These are phyloP conservation scores for Vanessa tameamea DNA, from an alignment of 1,140 invertebrate genomes.

Conservation along the genomic window DNA sequence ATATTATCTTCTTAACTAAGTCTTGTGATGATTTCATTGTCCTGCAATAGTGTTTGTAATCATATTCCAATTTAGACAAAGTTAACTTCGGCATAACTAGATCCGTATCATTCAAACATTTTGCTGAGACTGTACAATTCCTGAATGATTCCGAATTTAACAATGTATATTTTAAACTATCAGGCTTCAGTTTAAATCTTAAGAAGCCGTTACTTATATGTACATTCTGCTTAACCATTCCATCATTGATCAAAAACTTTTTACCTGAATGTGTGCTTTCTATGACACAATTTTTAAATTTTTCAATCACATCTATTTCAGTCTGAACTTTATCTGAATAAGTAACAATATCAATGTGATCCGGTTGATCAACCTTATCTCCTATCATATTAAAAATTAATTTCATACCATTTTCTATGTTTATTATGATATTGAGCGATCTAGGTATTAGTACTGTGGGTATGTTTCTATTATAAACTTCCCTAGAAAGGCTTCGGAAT, in stretches of 20 bases:
- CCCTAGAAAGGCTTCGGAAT: slow-evolving; percentile 65
- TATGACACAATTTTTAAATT: slow-evolving; percentile 83
- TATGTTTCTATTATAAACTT: slow-evolving; percentile 71
- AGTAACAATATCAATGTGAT: slow-evolving; percentile 82
- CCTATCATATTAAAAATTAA: slow-evolving; percentile 70
- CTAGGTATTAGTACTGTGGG: slow-evolving; percentile 73
- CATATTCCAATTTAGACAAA: slow-evolving; percentile 60
- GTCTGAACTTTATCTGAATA: slow-evolving; percentile 65
- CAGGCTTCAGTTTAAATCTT: slow-evolving; percentile 81
- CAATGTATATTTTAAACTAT: slow-evolving; percentile 81
- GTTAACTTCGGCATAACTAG: slow-evolving; percentile 51
- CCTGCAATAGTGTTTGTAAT: slow-evolving; percentile 68
- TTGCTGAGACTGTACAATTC: slow-evolving; percentile 80
- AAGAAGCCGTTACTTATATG: slow-evolving; percentile 73
- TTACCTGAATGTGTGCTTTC: slow-evolving; percentile 76
- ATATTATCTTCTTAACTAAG: slow-evolving; percentile 68
- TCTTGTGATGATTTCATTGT: slow-evolving; percentile 70
- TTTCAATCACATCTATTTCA: slow-evolving; percentile 79
- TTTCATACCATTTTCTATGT: slow-evolving; percentile 70
- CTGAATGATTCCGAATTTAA: slow-evolving; percentile 82
- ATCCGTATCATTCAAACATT: slow-evolving; percentile 70
- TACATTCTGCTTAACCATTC: slow-evolving; percentile 80
- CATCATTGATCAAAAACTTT: slow-evolving; percentile 83
- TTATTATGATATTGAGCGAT: slow-evolving; percentile 70
- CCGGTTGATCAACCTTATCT: slow-evolving; percentile 66